Evolutionary conservation across 2,113 vertebrate species (phyloP).

Genomic region (Spea bombifrons): DNA sequence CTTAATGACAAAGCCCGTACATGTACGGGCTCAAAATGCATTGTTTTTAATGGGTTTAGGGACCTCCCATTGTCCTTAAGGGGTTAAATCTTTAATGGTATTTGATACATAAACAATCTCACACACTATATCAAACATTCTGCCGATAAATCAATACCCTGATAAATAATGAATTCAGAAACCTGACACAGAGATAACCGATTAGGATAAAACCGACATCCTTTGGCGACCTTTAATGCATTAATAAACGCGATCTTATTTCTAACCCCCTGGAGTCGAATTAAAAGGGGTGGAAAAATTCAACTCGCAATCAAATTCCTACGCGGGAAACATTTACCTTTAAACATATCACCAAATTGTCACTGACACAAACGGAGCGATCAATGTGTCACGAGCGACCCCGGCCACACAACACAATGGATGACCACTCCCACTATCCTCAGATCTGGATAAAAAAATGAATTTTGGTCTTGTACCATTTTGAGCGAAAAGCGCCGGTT

Average conservation of each 20-base stretch:
- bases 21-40: no score
- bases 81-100: no score
- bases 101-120: background rate
- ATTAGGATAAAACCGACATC: background rate
- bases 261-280: conserved; percentile 9
- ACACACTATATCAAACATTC: conserved; percentile 26
- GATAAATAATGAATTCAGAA: conserved; percentile 40
- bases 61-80: no score
- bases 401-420: background rate
- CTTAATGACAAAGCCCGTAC: no score
- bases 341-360: conserved; percentile 3
- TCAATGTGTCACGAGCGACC: background rate
- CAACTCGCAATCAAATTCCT: conserved; percentile 3
- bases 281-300: conserved; percentile 29
- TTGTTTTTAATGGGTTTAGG: no score
- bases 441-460: background rate
- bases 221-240: background rate
- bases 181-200: conserved; percentile 25
- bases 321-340: conserved; percentile 14
- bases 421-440: no score
- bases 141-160: conserved; percentile 24
- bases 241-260: conserved; percentile 9
- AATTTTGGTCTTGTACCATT: background rate
- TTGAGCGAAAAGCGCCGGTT: background rate
- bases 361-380: conserved; percentile 23